Base-by-base conservation (phyloP, 2,888 invertebrate species). In the Sphecodes monilicornis region DNA sequence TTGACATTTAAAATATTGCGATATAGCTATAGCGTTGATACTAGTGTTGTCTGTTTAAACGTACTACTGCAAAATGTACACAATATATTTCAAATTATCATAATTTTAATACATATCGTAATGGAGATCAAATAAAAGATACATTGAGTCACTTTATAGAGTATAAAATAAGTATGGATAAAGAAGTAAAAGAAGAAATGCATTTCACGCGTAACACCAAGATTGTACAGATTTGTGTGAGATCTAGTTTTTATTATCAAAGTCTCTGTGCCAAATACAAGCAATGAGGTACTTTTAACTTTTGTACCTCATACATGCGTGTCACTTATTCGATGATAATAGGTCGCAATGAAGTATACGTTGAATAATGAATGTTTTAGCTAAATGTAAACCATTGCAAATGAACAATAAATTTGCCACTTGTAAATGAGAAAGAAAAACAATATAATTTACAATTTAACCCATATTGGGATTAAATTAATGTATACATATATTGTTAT, bases 391-490 rank as follows among this genome's bases (percentile, higher is more conserved):
- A 75, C 72, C 73, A 80, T 84, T 69, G 57, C 71, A 82, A 77
- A 78, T 78, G 70, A 76, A 84, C 66, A 86, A 78, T 76, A 82
- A 88, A 80, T 85, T 88, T 81, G 84, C 88, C 80, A 86, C 82
- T 80, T 76, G 85, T 88, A 89, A 88, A 88, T 90, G 84, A 82
- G 86, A 66, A 78, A 74, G 76, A 64, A 50, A 85, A 84, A 86
- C 72, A 82, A 88, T 85, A 87, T 78, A 85, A 90, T 88, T 91
- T 90, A 85, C 88, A 89, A 78, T 84, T 87, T 88, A 90, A 90
- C 90, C 90, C 92, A 92, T 91, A 92, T 92, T 91, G 92, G 90
- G 88, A 86, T 86, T 85, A 87, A 89, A 88, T 88, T 88, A 88
- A 83, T 82, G 64, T 80, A 66, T 76, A 82, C 78, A 76, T 68